A percentile compares a stretch with the other conserved stretches of the same genome.
These are phyloP conservation scores for Cynocephalus volans DNA, from an alignment of 2,113 vertebrate species.

Conservation along the genomic window DNA sequence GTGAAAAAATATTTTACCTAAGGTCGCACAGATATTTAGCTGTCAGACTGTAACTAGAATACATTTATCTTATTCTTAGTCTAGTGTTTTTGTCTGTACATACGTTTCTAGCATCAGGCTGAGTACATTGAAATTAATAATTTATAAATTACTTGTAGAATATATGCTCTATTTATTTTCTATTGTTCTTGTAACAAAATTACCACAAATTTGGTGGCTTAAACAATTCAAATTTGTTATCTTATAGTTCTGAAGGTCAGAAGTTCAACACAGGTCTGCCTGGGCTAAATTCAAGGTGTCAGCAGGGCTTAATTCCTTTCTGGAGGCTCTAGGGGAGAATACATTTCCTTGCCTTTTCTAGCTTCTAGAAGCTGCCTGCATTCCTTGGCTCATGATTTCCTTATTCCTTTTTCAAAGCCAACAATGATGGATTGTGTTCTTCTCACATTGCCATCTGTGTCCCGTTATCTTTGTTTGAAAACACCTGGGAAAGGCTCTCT, in stretches of 20 bases:
- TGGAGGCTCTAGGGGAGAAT: neutral
- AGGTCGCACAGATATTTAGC: constrained; percentile 27
- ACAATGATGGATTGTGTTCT: neutral
- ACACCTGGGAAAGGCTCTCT: neutral
- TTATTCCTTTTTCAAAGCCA: neutral
- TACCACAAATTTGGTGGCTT: neutral
- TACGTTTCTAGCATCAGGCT: constrained; percentile 33
- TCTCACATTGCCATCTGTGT: neutral
- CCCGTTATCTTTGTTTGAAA: constrained; percentile 19
- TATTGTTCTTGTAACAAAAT: constrained; percentile 22
- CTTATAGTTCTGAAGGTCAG: neutral
- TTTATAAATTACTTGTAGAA: constrained; percentile 53
- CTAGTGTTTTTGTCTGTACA: neutral
- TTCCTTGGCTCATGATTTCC: neutral
- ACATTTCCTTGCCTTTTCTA: neutral
- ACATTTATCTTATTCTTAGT: constrained; percentile 22
- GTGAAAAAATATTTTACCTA: constrained; percentile 14
- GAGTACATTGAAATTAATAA: constrained; percentile 49
- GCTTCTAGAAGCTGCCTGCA: neutral
- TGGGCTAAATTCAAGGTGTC: neutral
- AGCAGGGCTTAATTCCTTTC: neutral
- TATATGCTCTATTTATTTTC: constrained; percentile 20
- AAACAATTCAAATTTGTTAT: neutral
- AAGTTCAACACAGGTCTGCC: neutral
- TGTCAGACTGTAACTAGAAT: neutral